Evolutionary conservation across 2,797 vertebrate genomes (phyloP).

Genomic region (Salmo trutta): DNA sequence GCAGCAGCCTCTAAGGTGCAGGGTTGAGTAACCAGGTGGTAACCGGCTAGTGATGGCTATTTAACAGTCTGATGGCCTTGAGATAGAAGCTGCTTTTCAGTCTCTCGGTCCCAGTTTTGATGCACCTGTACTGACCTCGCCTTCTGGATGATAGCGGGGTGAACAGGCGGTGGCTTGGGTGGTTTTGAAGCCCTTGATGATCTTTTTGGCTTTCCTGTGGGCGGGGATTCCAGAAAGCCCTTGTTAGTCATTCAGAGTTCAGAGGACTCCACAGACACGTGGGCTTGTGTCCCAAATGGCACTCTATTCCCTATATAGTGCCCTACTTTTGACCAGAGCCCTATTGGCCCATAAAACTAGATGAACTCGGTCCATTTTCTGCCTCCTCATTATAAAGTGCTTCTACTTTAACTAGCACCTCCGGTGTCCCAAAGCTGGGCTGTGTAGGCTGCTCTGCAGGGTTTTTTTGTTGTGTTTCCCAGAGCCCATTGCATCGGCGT

Average conservation of each 20-base stretch:
- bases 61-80: too few species aligned
- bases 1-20: too few species aligned
- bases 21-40: too few species aligned
- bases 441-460: constrained; percentile 27
- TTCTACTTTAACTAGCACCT: constrained; percentile 25
- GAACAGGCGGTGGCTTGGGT: too few species aligned
- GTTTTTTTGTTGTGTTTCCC: constrained; percentile 21
- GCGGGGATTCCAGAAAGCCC: constrained; percentile 37
- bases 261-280: constrained; percentile 36
- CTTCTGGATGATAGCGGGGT: too few species aligned
- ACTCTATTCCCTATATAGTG: too few species aligned
- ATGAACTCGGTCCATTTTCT: constrained; percentile 47
- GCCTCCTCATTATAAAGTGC: constrained; percentile 50
- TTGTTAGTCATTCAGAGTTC: constrained; percentile 48
- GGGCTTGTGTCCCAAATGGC: not conserved
- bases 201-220: not conserved
- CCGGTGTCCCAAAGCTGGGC: constrained; percentile 18
- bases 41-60: too few species aligned
- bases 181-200: too few species aligned
- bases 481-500: constrained; percentile 28
- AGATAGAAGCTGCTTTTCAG: too few species aligned
- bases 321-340: too few species aligned
- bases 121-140: too few species aligned
- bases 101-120: too few species aligned
- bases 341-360: constrained; percentile 45